Base-by-base conservation (phyloP, 37 sponge, comb jelly and placozoan species). In the Chondrilla cf. caribensis region DNA sequence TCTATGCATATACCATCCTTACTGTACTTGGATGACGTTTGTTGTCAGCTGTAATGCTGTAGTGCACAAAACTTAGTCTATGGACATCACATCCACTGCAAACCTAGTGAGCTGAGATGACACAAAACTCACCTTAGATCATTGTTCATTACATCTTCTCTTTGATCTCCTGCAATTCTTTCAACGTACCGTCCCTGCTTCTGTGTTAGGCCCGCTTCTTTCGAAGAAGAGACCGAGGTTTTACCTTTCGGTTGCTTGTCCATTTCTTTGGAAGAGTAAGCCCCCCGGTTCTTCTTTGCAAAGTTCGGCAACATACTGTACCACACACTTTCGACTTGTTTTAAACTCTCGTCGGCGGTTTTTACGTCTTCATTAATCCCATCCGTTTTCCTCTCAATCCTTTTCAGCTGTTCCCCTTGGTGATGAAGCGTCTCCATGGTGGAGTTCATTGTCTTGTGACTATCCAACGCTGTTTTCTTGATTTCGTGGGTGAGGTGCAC, bases 71-170 rank as follows among this genome's bases (percentile, higher is more conserved):
- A n/a, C n/a, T n/a, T n/a, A n/a, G n/a, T n/a, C n/a, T n/a, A n/a
- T n/a, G n/a, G n/a, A n/a, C n/a, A n/a, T n/a, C n/a, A n/a, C n/a
- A n/a, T n/a, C n/a, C n/a, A n/a, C n/a, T n/a, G n/a, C n/a, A n/a
- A n/a, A n/a, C n/a, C n/a, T n/a, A n/a, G n/a, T n/a, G n/a, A n/a
- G n/a, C n/a, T n/a, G n/a, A n/a, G n/a, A n/a, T n/a, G n/a, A n/a
- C n/a, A n/a, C n/a, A n/a, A n/a, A n/a, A 58, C 58, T 79, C 35
- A 79, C 79, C 24, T 4, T 38, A 79, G 32, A 57, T 79, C 59
- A 3, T 79, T 58, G 54, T 79, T 58, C 58, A 79, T 79, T 55
- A 55, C 36, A n/a, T 57, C 58, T 79, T 79, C 79, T 26, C 54
- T 32, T 11, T 44, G 18, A 8, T 79, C 57, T 17, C 38, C 59